Percentiles rank a stretch among this genome's conserved stretches.
Conservation (phyloP, 2,113 vertebrate genomes). For the Paramisgurnus dabryanus region DNA sequence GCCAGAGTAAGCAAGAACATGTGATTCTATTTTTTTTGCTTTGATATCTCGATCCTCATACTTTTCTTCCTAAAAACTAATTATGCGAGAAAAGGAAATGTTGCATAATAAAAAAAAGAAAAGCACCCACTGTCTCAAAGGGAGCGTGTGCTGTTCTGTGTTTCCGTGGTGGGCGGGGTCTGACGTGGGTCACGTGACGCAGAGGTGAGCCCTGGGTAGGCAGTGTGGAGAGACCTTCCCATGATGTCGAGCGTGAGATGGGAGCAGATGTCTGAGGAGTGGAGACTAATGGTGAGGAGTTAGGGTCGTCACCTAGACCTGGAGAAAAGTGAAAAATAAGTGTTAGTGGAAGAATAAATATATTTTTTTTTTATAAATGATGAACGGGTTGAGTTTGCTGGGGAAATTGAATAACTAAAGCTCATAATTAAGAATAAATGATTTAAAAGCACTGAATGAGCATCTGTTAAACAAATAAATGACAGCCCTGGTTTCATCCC, state of each 20-base stretch:
- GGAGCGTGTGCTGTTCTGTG: slow-evolving; percentile 72
- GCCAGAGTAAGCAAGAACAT: no score
- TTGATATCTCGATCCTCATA: no score
- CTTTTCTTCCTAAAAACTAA: not conserved
- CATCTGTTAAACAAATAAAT: not conserved
- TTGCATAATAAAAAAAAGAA: not conserved
- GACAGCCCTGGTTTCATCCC: not conserved
- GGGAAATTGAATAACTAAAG: not conserved
- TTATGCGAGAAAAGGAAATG: not conserved
- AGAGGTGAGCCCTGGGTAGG: slow-evolving; percentile 87
- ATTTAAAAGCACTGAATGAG: slow-evolving; percentile 4
- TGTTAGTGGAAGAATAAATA: not conserved
- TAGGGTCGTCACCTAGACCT: slow-evolving; percentile 73
- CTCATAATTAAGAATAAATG: not conserved
- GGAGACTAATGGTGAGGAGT: slow-evolving; percentile 74
- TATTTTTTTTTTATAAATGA: slow-evolving; percentile 1
- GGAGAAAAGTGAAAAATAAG: not conserved
- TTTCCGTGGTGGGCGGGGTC: slow-evolving; percentile 83
- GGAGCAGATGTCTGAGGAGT: slow-evolving; percentile 74
- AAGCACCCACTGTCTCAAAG: slow-evolving; percentile 67
- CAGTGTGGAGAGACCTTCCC: slow-evolving; percentile 84
- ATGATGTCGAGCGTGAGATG: slow-evolving; percentile 80
- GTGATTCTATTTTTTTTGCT: no score
- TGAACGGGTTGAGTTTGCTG: slow-evolving; percentile 17
- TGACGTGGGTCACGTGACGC: slow-evolving; percentile 83